A percentile compares a stretch with the other conserved stretches of the same genome.
These are phyloP conservation scores for Bathynomus jamesi DNA, from an alignment of 1,140 invertebrate genomes.

Conservation along the genomic window DNA sequence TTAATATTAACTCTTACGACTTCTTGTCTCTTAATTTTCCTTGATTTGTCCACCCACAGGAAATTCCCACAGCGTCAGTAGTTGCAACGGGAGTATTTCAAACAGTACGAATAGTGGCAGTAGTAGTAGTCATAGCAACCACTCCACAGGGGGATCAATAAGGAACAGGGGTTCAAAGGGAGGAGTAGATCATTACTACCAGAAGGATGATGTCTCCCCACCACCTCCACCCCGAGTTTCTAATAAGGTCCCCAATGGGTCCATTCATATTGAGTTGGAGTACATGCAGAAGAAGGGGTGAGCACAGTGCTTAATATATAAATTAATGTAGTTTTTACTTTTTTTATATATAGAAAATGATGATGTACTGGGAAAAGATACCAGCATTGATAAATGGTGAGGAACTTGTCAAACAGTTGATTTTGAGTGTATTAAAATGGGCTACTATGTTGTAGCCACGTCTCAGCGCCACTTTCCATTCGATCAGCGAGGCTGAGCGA, in stretches of 20 bases:
- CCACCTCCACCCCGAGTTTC: background rate
- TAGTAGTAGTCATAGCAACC: conserved; percentile 30
- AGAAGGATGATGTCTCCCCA: background rate
- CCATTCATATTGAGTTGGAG: conserved; percentile 45
- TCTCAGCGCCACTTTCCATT: too few species aligned
- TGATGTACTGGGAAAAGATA: too few species aligned
- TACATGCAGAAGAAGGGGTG: conserved; percentile 51
- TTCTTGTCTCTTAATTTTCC: too few species aligned
- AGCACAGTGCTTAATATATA: conserved; percentile 24
- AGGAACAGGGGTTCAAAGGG: background rate
- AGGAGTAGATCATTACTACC: background rate
- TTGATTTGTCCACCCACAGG: too few species aligned
- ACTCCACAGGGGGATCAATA: background rate
- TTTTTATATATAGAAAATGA: too few species aligned
- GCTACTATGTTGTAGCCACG: too few species aligned
- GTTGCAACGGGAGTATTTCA: background rate
- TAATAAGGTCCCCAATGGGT: conserved; percentile 45
- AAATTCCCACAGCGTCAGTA: conserved; percentile 14
- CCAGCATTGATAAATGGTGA: too few species aligned
- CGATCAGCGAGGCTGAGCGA: too few species aligned
- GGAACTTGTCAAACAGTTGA: too few species aligned
- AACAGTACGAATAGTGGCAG: background rate
- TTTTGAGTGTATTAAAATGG: too few species aligned
- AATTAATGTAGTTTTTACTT: conserved; percentile 21
- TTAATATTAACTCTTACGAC: too few species aligned